Evolutionary conservation across 1,140 invertebrate species (phyloP).

Genomic region (Conus ventricosus): DNA sequence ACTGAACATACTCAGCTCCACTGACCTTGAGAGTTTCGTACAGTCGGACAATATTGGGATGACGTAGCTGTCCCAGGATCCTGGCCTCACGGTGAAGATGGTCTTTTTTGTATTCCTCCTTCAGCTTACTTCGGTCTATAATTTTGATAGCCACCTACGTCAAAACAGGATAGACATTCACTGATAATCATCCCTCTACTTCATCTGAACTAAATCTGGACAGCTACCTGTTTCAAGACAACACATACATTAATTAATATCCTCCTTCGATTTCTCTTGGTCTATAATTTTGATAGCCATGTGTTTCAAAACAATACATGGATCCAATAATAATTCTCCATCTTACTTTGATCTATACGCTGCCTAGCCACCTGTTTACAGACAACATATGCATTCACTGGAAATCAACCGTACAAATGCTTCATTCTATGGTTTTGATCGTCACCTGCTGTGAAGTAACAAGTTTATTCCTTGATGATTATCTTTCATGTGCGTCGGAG

Average conservation of each 20-base stretch:
- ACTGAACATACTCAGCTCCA: neutral
- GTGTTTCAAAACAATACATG: too few relatives aligned
- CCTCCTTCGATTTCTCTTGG: neutral
- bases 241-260: too few relatives aligned
- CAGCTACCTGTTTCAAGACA: neutral
- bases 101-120: slow-evolving; percentile 81
- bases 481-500: too few relatives aligned
- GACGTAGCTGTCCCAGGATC: slow-evolving; percentile 81
- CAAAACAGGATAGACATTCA: neutral
- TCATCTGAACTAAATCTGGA: neutral
- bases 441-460: too few relatives aligned
- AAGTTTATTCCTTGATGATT: too few relatives aligned
- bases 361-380: too few relatives aligned
- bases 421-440: too few relatives aligned
- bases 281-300: neutral
- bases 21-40: slow-evolving; percentile 84
- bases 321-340: too few relatives aligned
- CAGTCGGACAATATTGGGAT: slow-evolving; percentile 81
- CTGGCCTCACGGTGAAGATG: slow-evolving; percentile 82
- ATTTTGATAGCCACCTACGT: slow-evolving; percentile 83
- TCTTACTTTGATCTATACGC: too few relatives aligned
- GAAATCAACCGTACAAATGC: too few relatives aligned
- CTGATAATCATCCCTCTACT: too few relatives aligned
- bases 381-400: too few relatives aligned
- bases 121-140: slow-evolving; percentile 81